Evolutionary conservation across 2,888 invertebrate genomes (phyloP), one percentile per base, ranked within the genome.

Genomic region (Chloroclystis v-ata): DNA sequence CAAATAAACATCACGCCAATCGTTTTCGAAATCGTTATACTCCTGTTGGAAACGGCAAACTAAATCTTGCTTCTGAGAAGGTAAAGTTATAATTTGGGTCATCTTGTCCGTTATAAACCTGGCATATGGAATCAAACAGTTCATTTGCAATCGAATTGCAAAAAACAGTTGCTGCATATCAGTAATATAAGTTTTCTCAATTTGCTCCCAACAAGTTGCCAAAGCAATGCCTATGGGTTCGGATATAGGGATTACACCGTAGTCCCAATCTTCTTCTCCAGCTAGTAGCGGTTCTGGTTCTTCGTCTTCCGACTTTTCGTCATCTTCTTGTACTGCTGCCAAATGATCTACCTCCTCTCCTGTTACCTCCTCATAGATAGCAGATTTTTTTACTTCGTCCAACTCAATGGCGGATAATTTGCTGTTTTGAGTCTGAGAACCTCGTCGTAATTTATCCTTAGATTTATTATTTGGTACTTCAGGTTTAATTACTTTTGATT

Each of bases 21-120:
- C 90, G 47, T 83, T 77, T 54, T 90, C 90, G 50, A 92, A 85
- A 13, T 85, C 77, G 72, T 92, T 92, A 57, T 90, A 92, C 24
- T 83, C 74, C 26, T 73, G 79, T 69, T 92, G 92, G 65, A 92
- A 92, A 12, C 75, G 67, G 37, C 78, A 67, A 4, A 92, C 79
- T 49, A 90, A 65, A 42, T 87, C 82, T 65, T 91, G 91, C 67
- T 90, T 91, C n/a, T 70, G 63, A 51, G 91, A 91, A 0, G 91
- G 90, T 47, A 90, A 67, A 2, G 78, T 76, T 30, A 91, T 84
- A 43, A 89, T 89, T 54, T 89, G 84, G 5, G 72, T 72, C 84
- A 91, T 89, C 68, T 89, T 87, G 35, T 87, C 82, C 58, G 75
- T 83, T 0, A 91, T 75, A 52, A 84, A 89, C 54, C 87, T 78